A percentile compares a stretch with the other conserved stretches of the same genome.
Conservation (phyloP, 2,888 invertebrate genomes). For the Drosophila formosana region DNA sequence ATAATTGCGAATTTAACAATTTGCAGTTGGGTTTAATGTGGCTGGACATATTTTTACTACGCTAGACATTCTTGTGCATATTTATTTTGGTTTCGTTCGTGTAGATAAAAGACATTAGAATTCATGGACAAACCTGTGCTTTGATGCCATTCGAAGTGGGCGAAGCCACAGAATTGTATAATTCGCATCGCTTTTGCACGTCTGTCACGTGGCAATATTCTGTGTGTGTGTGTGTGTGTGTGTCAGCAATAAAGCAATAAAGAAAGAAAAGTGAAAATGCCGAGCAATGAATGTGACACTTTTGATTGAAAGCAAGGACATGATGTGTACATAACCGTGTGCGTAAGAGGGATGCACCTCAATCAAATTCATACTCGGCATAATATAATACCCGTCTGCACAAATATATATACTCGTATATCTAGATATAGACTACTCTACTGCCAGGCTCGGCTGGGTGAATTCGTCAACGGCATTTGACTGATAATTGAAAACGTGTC, state of each 20-base stretch:
- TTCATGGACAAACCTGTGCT: not conserved
- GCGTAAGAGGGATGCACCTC: conserved; percentile 21
- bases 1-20: conserved; percentile 12
- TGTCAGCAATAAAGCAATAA: conserved; percentile 49
- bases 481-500: conserved; percentile 82
- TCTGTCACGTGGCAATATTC: conserved; percentile 48
- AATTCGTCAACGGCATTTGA: conserved; percentile 59
- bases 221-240: conserved; percentile 2
- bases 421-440: not conserved
- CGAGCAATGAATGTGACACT: conserved; percentile 68
- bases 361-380: conserved; percentile 47
- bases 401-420: conserved; percentile 9
- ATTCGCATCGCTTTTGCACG: conserved; percentile 37
- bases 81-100: not conserved
- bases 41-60: not conserved
- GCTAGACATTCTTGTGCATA: not conserved
- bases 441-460: not conserved
- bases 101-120: not conserved
- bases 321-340: conserved; percentile 6
- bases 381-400: conserved; percentile 3
- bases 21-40: not conserved
- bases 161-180: conserved; percentile 26
- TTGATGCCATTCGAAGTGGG: conserved; percentile 20
- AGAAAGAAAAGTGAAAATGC: conserved; percentile 56
- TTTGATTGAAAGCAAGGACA: conserved; percentile 71